phyloP scores from a whole-genome alignment of 2,113 vertebrate genomes.

The Procavia capensis region DNA sequence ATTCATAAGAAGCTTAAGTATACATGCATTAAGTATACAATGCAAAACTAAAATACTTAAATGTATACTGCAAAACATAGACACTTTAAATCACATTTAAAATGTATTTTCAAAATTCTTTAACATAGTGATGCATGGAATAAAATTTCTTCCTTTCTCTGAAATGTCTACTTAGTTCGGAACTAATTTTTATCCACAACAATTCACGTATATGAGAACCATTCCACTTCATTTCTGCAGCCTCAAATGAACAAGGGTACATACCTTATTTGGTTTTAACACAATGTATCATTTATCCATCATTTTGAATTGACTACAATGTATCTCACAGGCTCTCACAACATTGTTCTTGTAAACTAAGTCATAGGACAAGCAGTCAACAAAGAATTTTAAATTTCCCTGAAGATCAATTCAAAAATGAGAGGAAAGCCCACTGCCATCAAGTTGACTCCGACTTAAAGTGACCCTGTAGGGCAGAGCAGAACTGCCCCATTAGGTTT shows the following conservation, averaged over 20 bases:
- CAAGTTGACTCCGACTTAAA: too few species aligned
- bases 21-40: constrained; percentile 22
- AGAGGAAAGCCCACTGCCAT: neutral
- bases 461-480: too few species aligned
- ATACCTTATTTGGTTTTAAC: neutral
- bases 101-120: constrained; percentile 56
- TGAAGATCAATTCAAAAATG: constrained; percentile 18
- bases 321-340: neutral
- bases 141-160: neutral
- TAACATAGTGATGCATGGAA: constrained; percentile 9
- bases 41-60: constrained; percentile 14
- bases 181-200: constrained; percentile 43
- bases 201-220: constrained; percentile 10
- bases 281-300: neutral
- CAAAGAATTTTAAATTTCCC: constrained; percentile 4
- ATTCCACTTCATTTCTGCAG: constrained; percentile 24
- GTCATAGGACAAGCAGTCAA: neutral
- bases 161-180: constrained; percentile 35
- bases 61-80: neutral
- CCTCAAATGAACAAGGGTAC: constrained; percentile 12
- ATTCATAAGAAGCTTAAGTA: constrained; percentile 31
- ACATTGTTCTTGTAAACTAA: neutral
- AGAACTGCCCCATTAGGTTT: too few species aligned
- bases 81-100: constrained; percentile 10
- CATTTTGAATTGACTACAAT: constrained; percentile 2